phyloP scores from a whole-genome alignment of 1,140 invertebrate genomes.

The Ceratosolen solmsi region DNA sequence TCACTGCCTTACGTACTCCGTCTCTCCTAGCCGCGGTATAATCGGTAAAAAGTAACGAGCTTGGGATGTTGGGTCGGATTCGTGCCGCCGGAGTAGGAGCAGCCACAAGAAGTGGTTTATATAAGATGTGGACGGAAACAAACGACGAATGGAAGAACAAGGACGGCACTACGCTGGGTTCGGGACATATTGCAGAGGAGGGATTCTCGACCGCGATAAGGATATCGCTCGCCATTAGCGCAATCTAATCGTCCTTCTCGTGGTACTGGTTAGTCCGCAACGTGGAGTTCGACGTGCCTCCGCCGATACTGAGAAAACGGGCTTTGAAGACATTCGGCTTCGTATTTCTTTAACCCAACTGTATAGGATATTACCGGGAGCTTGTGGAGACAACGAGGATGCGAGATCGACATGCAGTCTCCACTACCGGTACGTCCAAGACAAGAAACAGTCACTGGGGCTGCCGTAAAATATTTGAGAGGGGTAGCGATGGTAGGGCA shows the following conservation, averaged over 20 bases:
- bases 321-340: constrained; percentile 40
- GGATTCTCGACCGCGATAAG: constrained; percentile 58
- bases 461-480: constrained; percentile 42
- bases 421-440: background rate
- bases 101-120: constrained; percentile 9
- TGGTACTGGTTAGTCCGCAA: background rate
- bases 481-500: background rate
- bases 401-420: background rate
- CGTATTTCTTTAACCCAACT: constrained; percentile 13
- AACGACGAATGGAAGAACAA: constrained; percentile 1
- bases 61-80: constrained; percentile 17
- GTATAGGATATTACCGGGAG: constrained; percentile 12
- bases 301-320: constrained; percentile 32
- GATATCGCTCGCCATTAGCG: constrained; percentile 66
- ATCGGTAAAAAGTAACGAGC: constrained; percentile 49
- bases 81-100: constrained; percentile 20
- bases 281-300: background rate
- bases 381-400: background rate
- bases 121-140: constrained; percentile 2
- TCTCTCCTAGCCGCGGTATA: background rate
- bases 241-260: constrained; percentile 62
- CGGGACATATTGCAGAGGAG: constrained; percentile 52
- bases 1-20: background rate
- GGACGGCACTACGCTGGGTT: constrained; percentile 25
- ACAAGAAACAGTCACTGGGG: constrained; percentile 41